Percentiles rank a stretch among this genome's conserved stretches.
These are phyloP conservation scores for Anadara kagoshimensis DNA, from an alignment of 1,140 invertebrate genomes.

Conservation along the genomic window DNA sequence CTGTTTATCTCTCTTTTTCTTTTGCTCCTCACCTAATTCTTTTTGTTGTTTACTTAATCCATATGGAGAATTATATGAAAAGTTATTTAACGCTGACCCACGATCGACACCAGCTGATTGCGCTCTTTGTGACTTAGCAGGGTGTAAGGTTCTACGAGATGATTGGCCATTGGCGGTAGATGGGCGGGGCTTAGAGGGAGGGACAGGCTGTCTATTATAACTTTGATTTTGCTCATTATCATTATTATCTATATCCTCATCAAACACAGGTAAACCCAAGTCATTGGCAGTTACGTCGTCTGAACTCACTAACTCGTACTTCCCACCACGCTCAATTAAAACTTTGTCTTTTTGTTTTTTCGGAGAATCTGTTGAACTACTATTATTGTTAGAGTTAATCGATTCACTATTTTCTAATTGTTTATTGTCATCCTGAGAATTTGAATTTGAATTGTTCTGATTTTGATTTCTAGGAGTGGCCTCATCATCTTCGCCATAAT, in stretches of 20 bases:
- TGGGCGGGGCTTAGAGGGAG: conserved; percentile 58
- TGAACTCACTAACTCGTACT: conserved; percentile 64
- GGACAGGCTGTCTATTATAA: conserved; percentile 43
- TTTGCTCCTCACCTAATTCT: conserved; percentile 44
- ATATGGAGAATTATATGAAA: conserved; percentile 67
- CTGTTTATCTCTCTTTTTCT: conserved; percentile 46
- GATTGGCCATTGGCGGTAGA: conserved; percentile 40
- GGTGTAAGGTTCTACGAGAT: conserved; percentile 27
- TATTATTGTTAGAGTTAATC: conserved; percentile 35
- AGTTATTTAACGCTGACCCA: conserved; percentile 39
- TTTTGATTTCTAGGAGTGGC: conserved; percentile 42
- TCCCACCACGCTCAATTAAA: conserved; percentile 68
- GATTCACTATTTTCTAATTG: conserved; percentile 23
- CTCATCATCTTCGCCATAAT: conserved; percentile 54
- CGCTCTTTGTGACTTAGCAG: conserved; percentile 37
- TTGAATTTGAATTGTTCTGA: conserved; percentile 23
- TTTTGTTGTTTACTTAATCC: conserved; percentile 58
- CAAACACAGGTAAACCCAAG: conserved; percentile 31
- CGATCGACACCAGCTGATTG: not conserved
- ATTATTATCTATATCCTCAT: conserved; percentile 31
- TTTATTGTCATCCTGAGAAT: conserved; percentile 22
- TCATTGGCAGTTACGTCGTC: conserved; percentile 61
- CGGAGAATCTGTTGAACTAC: conserved; percentile 25
- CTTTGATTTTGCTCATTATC: conserved; percentile 23
- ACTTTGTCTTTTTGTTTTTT: conserved; percentile 45